Percentiles rank a stretch among this genome's conserved stretches.
These are phyloP conservation scores for Muscicapa adusta DNA, from an alignment of 2,113 vertebrate species.

Conservation along the genomic window DNA sequence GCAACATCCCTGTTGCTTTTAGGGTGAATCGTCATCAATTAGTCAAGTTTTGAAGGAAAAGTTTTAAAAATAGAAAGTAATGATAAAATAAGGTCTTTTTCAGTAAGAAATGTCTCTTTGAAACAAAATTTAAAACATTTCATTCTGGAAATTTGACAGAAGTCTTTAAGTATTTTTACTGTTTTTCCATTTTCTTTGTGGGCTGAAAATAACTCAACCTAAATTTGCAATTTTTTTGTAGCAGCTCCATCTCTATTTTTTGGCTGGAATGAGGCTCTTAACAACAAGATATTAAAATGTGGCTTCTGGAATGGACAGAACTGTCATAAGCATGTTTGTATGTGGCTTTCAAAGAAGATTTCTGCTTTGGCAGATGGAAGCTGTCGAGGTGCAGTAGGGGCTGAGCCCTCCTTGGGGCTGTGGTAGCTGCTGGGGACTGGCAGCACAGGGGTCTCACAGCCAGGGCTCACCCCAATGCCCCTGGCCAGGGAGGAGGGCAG, in stretches of 20 bases:
- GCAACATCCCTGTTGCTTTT: not conserved
- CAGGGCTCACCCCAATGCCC: rapidly evolving
- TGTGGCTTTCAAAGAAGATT: not conserved
- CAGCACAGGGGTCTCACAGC: not conserved
- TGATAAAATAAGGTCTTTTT: not conserved
- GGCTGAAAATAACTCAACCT: not conserved
- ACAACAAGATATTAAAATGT: not conserved
- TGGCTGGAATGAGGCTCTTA: not conserved
- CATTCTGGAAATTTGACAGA: not conserved
- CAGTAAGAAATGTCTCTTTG: not conserved
- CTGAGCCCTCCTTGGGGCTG: not conserved
- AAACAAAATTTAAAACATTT: not conserved
- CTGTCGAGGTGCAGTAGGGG: not conserved
- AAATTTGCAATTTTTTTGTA: not conserved
- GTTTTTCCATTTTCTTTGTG: not conserved
- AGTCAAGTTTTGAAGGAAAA: not conserved
- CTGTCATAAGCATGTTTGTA: not conserved
- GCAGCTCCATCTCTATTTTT: not conserved
- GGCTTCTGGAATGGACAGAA: not conserved
- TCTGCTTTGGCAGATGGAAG: not conserved
- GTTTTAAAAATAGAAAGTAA: not conserved
- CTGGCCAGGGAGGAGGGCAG: not conserved
- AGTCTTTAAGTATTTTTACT: not conserved
- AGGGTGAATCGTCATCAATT: not conserved
- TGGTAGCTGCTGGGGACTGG: not conserved